These are phyloP conservation scores for Zaprionus kolodkinae DNA, from an alignment of 1,140 invertebrate genomes.

Conservation along the genomic window DNA sequence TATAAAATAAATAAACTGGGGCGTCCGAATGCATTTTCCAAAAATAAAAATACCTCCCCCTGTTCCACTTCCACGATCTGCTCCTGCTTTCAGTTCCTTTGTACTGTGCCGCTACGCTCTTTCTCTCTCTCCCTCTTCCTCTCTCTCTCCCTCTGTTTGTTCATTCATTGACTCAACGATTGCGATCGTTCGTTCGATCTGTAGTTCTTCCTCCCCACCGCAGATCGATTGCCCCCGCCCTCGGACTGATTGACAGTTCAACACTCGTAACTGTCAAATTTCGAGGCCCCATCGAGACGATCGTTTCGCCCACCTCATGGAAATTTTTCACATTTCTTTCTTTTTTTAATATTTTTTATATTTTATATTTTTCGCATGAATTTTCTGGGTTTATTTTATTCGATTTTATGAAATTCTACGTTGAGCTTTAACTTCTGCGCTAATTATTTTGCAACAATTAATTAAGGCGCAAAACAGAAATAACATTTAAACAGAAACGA, in stretches of 20 bases:
- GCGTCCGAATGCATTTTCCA: constrained; percentile 37
- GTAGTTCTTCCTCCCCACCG: background rate
- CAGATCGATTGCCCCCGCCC: constrained; percentile 43
- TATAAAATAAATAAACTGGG: constrained; percentile 73
- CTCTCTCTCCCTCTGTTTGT: background rate
- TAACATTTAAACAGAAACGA: constrained; percentile 51
- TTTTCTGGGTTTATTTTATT: constrained; percentile 42
- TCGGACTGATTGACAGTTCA: constrained; percentile 77
- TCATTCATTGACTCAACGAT: constrained; percentile 35
- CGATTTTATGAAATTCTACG: constrained; percentile 59
- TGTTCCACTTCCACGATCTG: background rate
- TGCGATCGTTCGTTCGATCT: constrained; percentile 42
- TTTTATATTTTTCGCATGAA: background rate
- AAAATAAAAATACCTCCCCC: constrained; percentile 13
- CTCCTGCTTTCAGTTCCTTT: constrained; percentile 19
- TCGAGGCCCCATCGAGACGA: constrained; percentile 20
- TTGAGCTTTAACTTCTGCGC: constrained; percentile 76
- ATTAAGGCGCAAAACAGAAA: constrained; percentile 74
- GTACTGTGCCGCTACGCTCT: constrained; percentile 46
- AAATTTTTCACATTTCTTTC: constrained; percentile 7
- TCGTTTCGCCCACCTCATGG: background rate
- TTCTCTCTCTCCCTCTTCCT: background rate
- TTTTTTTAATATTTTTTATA: background rate
- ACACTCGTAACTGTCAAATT: constrained; percentile 80
- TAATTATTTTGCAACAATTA: constrained; percentile 80